These are phyloP conservation scores for Ciona savignyi DNA, from an alignment of 23 tunicate genomes.

Conservation along the genomic window DNA sequence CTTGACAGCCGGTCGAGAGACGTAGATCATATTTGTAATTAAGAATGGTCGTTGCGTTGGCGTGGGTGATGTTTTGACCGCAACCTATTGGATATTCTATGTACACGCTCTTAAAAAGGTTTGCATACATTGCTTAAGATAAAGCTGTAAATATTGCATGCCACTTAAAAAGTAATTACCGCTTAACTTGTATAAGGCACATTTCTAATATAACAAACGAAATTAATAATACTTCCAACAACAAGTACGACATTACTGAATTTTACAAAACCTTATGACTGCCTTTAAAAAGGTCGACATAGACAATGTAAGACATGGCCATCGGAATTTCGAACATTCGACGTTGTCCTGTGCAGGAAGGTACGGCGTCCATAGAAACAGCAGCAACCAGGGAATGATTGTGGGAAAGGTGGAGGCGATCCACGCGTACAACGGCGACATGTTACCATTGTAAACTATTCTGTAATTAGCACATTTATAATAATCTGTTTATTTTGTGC, in stretches of 20 bases:
- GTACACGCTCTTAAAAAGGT: too few relatives aligned
- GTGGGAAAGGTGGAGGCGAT: conserved; percentile 17
- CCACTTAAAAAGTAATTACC: too few relatives aligned
- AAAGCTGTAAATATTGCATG: too few relatives aligned
- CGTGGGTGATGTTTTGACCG: too few relatives aligned
- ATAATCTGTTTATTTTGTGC: too few relatives aligned
- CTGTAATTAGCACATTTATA: too few relatives aligned
- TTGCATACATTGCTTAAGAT: too few relatives aligned
- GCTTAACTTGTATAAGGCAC: too few relatives aligned
- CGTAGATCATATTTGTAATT: too few relatives aligned
- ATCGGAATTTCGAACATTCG: conserved; percentile 3
- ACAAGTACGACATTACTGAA: not conserved
- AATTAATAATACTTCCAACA: not conserved
- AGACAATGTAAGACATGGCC: conserved; percentile 33
- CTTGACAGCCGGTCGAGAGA: too few relatives aligned
- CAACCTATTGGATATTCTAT: too few relatives aligned
- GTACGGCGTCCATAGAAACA: conserved; percentile 48
- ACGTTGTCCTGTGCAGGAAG: conserved; percentile 15
- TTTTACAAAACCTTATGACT: conserved; percentile 12
- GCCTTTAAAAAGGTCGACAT: conserved; percentile 20
- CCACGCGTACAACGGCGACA: conserved; percentile 44
- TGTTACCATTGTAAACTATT: conserved; percentile 7
- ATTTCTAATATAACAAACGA: not conserved
- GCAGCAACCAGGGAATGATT: conserved; percentile 26
- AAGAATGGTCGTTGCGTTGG: too few relatives aligned